Base-by-base conservation (phyloP, 2,113 vertebrate genomes). In the Brachionichthys hirsutus region DNA sequence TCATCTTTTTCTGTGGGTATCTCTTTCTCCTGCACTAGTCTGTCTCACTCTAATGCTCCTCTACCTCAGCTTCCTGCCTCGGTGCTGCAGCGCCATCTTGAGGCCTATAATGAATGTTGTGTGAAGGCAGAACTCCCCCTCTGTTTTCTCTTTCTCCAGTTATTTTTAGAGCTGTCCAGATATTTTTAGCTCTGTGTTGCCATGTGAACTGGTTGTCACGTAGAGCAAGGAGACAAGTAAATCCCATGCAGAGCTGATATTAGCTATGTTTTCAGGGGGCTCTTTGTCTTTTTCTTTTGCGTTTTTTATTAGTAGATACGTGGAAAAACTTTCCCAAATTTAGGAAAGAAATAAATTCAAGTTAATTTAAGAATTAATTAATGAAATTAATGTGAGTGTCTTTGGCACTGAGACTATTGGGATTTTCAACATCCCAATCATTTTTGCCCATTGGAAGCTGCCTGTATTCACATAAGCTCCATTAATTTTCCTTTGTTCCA, bases 141-240 rank as follows among this genome's bases (percentile, higher is more conserved):
- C 42, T 49, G 67, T 69, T 70, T 76, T 62, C 52, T 36, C 54
- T 78, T 49, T 58, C 62, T 65, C 34, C 73, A 6, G 80, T 85
- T 92, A 92, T 91, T 89, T 90, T 89, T 91, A 89, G 89, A 80
- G 67, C 49, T 34, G 64, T 66, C 56, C 45, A 47, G 88, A 74
- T 92, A 92, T 92, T 91, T 92, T 92, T 92, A 91, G 89, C 89
- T 62, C 81, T 13, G 80, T 91, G 92, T 92, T 92, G 89, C 92
- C 90, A 92, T 92, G 92, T 92, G 86, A 87, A 89, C 85, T 82
- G 86, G 84, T 88, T 85, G 83, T 90, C 87, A 86, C 70, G 67
- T 84, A 87, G 65, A 89, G 85, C 68, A 80, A 73, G 70, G 67
- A 85, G 77, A 88, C 36, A 82, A 88, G 85, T 90, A 82, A n/a